Evolutionary conservation across 2,888 invertebrate genomes (phyloP), one percentile per base, ranked within the genome.

Genomic region (Lasioglossum figueresi): DNA sequence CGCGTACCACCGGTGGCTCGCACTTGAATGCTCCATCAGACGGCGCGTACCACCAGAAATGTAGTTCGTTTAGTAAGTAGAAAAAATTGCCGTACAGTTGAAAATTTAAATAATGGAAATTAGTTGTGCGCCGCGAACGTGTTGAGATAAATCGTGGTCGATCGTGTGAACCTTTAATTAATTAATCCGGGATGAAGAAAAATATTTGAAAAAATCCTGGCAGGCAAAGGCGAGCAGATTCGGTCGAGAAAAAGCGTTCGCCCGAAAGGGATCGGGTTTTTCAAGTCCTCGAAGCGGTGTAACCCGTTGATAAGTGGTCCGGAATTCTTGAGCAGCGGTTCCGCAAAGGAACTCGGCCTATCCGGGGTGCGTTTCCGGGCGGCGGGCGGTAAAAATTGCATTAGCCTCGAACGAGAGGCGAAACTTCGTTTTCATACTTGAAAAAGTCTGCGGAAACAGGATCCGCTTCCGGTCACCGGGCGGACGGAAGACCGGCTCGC

Each of bases 401-500:
- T 78, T 84, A 82, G 52, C 37, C 73, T 6, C 43, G 56, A 34
- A 80, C 48, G 80, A 72, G 56, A 63, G 75, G 52, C 16, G 83
- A 75, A 82, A 79, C 56, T 37, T 66, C 37, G 40, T 82, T 84
- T 82, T 82, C 79, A 72, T 72, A 31, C 78, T 74, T 77, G n/a
- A 48, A 82, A 71, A 70, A 79, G 37, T 81, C 78, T 70, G 77
- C 70, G 76, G 52, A 73, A 74, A 48, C 78, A 72, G 70, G 70
- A 59, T 75, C 63, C 43, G 70, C 76, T 86, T 86, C 79, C 56
- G 86, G 91, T 91, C 92, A 91, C 88, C 91, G 88, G 88, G 89
- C 91, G 92, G 90, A 91, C 86, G 90, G 79, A 76, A 88, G 91
- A 92, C 90, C 91, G 82, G 91, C 86, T 92, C 94, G 92, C 94